Evolutionary conservation across 2,888 invertebrate species (phyloP), one percentile per base, ranked within the genome.

Genomic region (Alloscopus bannaensis): DNA sequence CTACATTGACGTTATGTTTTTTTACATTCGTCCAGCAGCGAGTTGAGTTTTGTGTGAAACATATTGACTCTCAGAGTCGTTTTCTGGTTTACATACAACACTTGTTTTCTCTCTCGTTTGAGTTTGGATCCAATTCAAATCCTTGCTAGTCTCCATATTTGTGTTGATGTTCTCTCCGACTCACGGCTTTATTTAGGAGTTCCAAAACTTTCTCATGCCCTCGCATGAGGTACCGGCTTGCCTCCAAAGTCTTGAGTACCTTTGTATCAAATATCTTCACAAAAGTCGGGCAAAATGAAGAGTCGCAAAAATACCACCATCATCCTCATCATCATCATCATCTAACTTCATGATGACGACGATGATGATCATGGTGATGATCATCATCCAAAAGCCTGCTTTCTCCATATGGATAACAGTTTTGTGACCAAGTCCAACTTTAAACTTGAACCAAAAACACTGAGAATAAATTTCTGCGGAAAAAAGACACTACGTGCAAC

Each of bases 181-280:
- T 26, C 8, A 6, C 36, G 36, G 13, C 8, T 36, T 13, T 36
- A 6, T 36, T 13, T 36, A 36, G 36, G 36, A 36, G 4, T 18
- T 47, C 47, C 18, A 6, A 3, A 13, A 6, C 47, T 47, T 47
- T 18, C 11, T n/a, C 47, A 47, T 28, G 29, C 42, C 24, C 29
- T 42, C n/a, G 3, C 71, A 42, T 71, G 64, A 78, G 71, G 78
- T 59, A 78, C 78, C 78, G 78, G 70, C 78, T n/a, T 78, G 78
- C 71, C 59, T 40, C 22, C 16, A 78, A 70, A 71, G 71, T 78
- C 65, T 42, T 70, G 69, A 68, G 28, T 29, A 60, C 60, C 50
- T 76, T n/a, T 62, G 60, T 60, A 59, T 76, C 45, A 52, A 42
- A 31, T 26, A 59, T 64, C 64, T 31, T 20, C 31, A 22, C 47